Base-by-base conservation (phyloP, 2,797 vertebrate genomes). In the Dendrocincla fuliginosa region DNA sequence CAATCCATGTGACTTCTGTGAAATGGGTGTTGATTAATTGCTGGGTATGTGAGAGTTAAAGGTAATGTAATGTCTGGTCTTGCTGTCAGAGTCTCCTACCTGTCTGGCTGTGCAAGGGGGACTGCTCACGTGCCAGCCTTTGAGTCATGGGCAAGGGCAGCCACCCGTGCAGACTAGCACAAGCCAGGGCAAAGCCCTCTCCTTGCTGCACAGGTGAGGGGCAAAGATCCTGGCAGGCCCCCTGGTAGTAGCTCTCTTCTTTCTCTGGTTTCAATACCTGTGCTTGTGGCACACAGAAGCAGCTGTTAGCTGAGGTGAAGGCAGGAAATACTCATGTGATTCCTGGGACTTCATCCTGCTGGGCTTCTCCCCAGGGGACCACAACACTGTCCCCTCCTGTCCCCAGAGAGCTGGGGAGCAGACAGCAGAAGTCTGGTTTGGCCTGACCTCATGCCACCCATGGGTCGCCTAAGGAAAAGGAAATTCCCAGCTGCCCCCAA, bases 131-230 rank as follows among this genome's bases (percentile, higher is more conserved):
- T 44, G 83, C 55, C 90, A 95, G 70, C 47, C 67, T 82, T 88
- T 97, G 83, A 95, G 74, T 94, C 90, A 82, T 7, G 63, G 78
- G 56, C 79, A 59, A 65, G 57, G 79, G 83, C 56, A 84, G 70
- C 71, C 70, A 35, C 84, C 61, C 0, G 1, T 41, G 75, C 1
- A 0, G 32, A 69, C 11, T 5, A 94, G 76, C 65, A 84, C 90
- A 88, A 84, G 90, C 86, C 33, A 33, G 39, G 63, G 39, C 95
- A 88, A 16, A 71, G 17, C 44, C 35, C 68, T 88, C 42, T 59
- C 42, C 42, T 42, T 52, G 46, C 65, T 65, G 59, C 52, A 44
- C 46, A 30, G n/a, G 32, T 24, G 44, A 85, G 61, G 56, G 71
- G 80, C 46, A 78, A 37, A 80, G 80, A 27, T 56, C 25, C 64